Base-by-base conservation (phyloP, 2,797 vertebrate species). In the Atherinosoma microstoma region DNA sequence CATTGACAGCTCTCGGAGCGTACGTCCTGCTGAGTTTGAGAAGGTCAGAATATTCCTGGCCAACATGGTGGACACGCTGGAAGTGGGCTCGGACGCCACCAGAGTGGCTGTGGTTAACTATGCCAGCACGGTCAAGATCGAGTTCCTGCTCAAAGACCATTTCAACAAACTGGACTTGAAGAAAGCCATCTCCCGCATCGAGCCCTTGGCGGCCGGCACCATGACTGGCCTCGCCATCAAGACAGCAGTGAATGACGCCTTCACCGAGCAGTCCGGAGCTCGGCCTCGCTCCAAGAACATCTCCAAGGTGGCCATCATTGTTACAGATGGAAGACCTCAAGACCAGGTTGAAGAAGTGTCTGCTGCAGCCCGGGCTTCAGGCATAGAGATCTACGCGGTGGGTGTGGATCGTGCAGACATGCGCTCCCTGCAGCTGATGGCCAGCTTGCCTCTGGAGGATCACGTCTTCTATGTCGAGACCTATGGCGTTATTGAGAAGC, bases 31-130 rank as follows among this genome's bases (percentile, higher is more conserved):
- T 36, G 98, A 99, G 89, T 99, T 99, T 0, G 96, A 98, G 91
- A 96, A 98, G 90, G 97, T 98, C 83, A 99, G 98, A 92, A 96
- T 96, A 85, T 99, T 99, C 85, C 96, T 99, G 77, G 96, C 96
- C 1, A 94, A 96, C 86, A 96, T 99, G 7, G 96, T 98, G 66
- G 97, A 98, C 90, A 96, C 96, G 6, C 91, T 99, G 72, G 96
- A 97, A 4, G 93, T 98, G 69, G 96, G 97, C 15, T 79, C 93
- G 0, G 96, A 97, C 0, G 95, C 95, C 89, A 97, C 97, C 0
- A 95, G 95, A 0, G 95, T 99, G 57, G 97, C 97, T 0, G 87
- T 99, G 89, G 97, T 98, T 82, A 98, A 99, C 91, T 99, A 98
- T 36, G 97, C 97, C 57, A 99, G 97, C 91, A 96, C 96, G 0